Conservation (phyloP, 2,888 invertebrate species). For the Desoria tigrina region DNA sequence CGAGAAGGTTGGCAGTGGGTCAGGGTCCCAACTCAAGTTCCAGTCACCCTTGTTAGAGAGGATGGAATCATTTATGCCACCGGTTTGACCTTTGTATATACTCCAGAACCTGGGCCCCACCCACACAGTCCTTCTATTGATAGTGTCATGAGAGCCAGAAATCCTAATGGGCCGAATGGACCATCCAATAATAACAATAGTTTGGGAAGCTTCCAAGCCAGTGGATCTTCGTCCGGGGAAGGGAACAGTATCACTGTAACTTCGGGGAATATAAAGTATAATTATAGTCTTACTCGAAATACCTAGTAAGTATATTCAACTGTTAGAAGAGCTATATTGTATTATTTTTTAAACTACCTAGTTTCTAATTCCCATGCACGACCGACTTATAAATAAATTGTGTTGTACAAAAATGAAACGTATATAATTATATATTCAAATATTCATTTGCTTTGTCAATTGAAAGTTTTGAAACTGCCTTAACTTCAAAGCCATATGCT, state of each 20-base stretch:
- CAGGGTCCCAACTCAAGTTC: conserved; percentile 60
- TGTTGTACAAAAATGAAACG: no score
- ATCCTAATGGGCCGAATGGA: conserved; percentile 12
- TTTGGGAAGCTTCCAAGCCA: no score
- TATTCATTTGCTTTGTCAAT: no score
- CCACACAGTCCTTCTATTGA: conserved; percentile 54
- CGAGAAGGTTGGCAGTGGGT: conserved; percentile 60
- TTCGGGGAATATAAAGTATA: conserved; percentile 27
- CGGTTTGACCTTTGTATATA: conserved; percentile 63
- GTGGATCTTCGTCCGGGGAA: neutral
- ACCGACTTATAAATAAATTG: no score
- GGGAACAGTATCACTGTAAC: conserved; percentile 21
- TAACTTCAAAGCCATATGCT: no score
- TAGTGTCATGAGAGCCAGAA: conserved; percentile 43
- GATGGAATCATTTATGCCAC: conserved; percentile 64
- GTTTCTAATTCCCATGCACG: no score
- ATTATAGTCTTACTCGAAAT: conserved; percentile 28
- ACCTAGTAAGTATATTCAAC: conserved; percentile 11
- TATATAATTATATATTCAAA: no score
- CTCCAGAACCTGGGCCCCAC: conserved; percentile 59
- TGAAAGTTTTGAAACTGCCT: no score
- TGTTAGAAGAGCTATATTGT: neutral
- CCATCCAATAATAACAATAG: conserved; percentile 17
- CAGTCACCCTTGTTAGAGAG: conserved; percentile 62
- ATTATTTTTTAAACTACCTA: no score